Evolutionary conservation across 2,113 vertebrate genomes (phyloP).

Genomic region (Pristiophorus japonicus): DNA sequence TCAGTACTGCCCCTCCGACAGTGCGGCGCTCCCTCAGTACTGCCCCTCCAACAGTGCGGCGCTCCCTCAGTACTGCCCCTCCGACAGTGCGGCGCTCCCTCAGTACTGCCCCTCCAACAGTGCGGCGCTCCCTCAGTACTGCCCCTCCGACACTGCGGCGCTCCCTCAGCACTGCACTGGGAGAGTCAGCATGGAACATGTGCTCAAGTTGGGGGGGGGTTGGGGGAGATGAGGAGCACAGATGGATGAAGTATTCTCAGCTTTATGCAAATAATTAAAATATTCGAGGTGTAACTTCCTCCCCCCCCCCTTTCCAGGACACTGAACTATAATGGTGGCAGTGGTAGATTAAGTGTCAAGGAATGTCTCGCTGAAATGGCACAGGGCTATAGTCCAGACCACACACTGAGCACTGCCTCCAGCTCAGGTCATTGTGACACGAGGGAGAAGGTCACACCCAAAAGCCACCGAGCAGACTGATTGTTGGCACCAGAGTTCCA

Average conservation of each 20-base stretch:
- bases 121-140: no score
- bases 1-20: neutral
- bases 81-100: neutral
- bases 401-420: neutral
- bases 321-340: neutral
- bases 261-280: neutral
- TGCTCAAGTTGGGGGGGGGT: no score
- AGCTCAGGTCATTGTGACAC: neutral
- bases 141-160: neutral
- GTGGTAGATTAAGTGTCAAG: neutral
- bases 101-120: neutral
- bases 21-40: no score
- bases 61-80: no score
- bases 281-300: neutral
- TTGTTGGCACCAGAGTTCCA: neutral
- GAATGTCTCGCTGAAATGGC: neutral
- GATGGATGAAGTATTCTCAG: neutral
- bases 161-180: neutral
- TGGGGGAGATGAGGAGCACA: no score
- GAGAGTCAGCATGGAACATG: neutral
- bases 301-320: no score
- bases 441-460: neutral
- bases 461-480: neutral
- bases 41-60: neutral
- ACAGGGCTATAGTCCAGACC: neutral